Evolutionary conservation across 2,113 vertebrate species (phyloP), one percentile per base, ranked within the genome.

Genomic region (Mionectes macconnelli): DNA sequence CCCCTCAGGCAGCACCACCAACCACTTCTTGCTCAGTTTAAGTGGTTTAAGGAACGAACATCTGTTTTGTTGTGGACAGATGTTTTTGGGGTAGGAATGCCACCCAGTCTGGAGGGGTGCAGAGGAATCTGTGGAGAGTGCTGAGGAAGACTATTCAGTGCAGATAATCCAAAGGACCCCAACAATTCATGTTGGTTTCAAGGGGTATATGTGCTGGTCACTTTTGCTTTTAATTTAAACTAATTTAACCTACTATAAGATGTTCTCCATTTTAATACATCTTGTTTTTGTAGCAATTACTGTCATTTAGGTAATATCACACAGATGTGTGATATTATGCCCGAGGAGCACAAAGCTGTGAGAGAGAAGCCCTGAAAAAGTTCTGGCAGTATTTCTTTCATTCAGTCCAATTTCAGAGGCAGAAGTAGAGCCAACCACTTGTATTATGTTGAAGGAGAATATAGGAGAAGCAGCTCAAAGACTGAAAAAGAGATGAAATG

Each of bases 241-340:
- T 69, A 66, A 83, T 92, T 94, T 73, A 69, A 56, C 12, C 21
- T 42, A 42, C 25, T 69, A 8, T 37, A 59, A 87, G 56, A 75
- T 75, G 56, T 73, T 90, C 55, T 83, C 57, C 35, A 0, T n/a
- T 90, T 85, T 57, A 92, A 84, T 67, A 76, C 45, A 56, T 74
- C 35, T 95, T 75, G n/a, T 0, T 87, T 95, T 90, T 89, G 47
- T 67, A 92, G 87, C 62, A 89, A 84, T 96, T 95, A 50, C 31
- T 78, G 69, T 60, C 35, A 78, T 92, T 89, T 63, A 92, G 35
- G 52, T 87, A 87, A 77, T 81, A 80, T 11, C 73, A 75, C 73
- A 93, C 56, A 93, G 86, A 89, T 84, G 49, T 84, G n/a, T n/a
- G n/a, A n/a, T n/a, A n/a, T n/a, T n/a, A n/a, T n/a, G 83, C 60